Evolutionary conservation across 1,140 invertebrate genomes (phyloP).

Genomic region (Brachionus asplanchnoidis): DNA sequence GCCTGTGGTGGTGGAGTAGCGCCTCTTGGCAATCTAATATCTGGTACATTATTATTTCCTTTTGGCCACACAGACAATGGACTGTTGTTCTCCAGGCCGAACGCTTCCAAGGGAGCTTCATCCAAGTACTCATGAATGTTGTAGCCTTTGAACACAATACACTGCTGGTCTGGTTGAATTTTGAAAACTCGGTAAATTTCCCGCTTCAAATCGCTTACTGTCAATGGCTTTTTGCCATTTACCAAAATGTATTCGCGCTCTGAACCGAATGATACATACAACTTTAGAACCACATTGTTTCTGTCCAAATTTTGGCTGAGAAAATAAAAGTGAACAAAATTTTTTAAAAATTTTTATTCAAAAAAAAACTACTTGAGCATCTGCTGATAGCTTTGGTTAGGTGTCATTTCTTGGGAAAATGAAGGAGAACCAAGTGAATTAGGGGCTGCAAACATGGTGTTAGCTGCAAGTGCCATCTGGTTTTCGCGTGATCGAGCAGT

Average conservation of each 20-base stretch:
- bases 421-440: not conserved
- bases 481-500: not conserved
- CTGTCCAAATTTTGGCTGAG: slow-evolving; percentile 11
- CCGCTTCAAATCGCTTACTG: slow-evolving; percentile 4
- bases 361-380: not conserved
- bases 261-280: slow-evolving; percentile 22
- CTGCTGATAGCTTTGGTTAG: not conserved
- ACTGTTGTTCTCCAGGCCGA: slow-evolving; percentile 34
- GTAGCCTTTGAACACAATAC: slow-evolving; percentile 12
- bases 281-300: slow-evolving; percentile 19
- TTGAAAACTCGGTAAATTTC: slow-evolving; percentile 25
- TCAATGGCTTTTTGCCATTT: slow-evolving; percentile 4
- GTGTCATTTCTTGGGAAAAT: not conserved
- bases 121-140: not conserved
- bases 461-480: not conserved
- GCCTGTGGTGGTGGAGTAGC: not conserved
- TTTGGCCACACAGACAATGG: slow-evolving; percentile 26
- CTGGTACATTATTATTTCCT: not conserved
- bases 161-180: slow-evolving; percentile 20
- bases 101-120: not conserved
- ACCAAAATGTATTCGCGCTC: slow-evolving; percentile 23
- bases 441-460: not conserved
- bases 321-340: too few species aligned
- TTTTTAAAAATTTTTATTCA: not conserved
- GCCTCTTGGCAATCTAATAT: not conserved